Conservation (phyloP, 2,797 vertebrate genomes). For the Taenioides sp. region DNA sequence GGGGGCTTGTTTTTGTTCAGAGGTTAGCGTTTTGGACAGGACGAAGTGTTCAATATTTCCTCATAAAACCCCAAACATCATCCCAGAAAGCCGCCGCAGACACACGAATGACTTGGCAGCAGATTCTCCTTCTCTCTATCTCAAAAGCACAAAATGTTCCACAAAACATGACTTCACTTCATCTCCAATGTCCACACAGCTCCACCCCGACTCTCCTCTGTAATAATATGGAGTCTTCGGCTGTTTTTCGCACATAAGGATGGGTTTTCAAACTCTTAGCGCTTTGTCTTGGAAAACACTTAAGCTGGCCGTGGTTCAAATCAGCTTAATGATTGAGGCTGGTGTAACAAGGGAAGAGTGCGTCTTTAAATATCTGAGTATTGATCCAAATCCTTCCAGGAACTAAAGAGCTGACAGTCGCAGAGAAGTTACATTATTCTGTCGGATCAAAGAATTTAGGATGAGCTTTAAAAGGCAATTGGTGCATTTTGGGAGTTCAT, state of each 20-base stretch:
- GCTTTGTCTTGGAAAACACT: slow-evolving; percentile 9
- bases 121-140: slow-evolving; percentile 34
- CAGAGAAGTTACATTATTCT: slow-evolving; percentile 4
- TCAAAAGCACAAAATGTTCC: slow-evolving; percentile 72
- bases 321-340: slow-evolving; percentile 16
- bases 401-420: slow-evolving; percentile 6
- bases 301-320: not conserved
- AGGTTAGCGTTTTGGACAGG: slow-evolving; percentile 58
- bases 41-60: slow-evolving; percentile 67
- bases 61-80: slow-evolving; percentile 58
- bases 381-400: slow-evolving; percentile 14
- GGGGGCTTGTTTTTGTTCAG: slow-evolving; percentile 60
- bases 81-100: slow-evolving; percentile 52
- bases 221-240: slow-evolving; percentile 26
- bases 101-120: slow-evolving; percentile 50
- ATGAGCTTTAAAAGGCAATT: not conserved
- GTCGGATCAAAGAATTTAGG: not conserved
- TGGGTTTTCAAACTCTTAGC: slow-evolving; percentile 9
- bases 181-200: slow-evolving; percentile 26
- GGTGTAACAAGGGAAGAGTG: slow-evolving; percentile 1
- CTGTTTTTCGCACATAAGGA: slow-evolving; percentile 19
- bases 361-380: slow-evolving; percentile 4
- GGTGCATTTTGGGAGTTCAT: not conserved
- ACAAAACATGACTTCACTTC: slow-evolving; percentile 65
- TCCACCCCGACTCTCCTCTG: slow-evolving; percentile 33